Conservation (phyloP, 2,113 vertebrate genomes). For the Notothenia rossii region DNA sequence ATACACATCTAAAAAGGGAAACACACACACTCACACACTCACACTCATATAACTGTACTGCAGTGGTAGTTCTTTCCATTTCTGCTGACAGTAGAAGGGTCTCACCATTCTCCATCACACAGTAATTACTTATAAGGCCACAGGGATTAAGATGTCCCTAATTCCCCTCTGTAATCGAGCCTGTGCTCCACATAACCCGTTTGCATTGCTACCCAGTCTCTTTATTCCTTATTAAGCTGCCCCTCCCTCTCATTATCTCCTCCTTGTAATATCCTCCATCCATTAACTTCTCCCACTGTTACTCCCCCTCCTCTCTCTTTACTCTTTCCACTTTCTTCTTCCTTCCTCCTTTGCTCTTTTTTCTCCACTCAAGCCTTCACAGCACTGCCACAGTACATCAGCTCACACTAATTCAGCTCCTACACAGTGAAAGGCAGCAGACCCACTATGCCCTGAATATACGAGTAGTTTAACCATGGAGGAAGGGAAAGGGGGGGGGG, state of each 20-base stretch:
- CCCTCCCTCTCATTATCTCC: conserved; percentile 66
- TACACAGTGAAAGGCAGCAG: conserved; percentile 60
- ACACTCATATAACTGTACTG: too few relatives aligned
- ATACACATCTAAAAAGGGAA: conserved; percentile 42
- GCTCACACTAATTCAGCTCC: conserved; percentile 65
- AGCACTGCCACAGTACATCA: conserved; percentile 57
- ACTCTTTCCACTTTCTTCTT: conserved; percentile 31
- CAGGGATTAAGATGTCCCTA: conserved; percentile 76
- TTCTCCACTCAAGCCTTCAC: conserved; percentile 58
- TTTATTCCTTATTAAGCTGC: conserved; percentile 62
- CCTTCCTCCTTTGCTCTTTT: conserved; percentile 42
- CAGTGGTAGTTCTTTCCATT: conserved; percentile 68
- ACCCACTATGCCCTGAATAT: conserved; percentile 39
- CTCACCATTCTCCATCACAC: conserved; percentile 66
- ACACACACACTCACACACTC: conserved; percentile 5
- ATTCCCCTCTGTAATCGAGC: conserved; percentile 73
- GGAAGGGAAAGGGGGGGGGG: neutral
- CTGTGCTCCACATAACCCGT: conserved; percentile 66
- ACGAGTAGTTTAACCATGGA: conserved; percentile 1
- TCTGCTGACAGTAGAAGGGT: conserved; percentile 79
- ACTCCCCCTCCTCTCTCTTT: conserved; percentile 3
- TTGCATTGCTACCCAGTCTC: conserved; percentile 56
- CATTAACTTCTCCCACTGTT: conserved; percentile 51
- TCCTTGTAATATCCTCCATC: conserved; percentile 70
- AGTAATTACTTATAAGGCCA: conserved; percentile 80